Conservation (phyloP, 2,888 invertebrate species). For the Anoncus sp. region DNA sequence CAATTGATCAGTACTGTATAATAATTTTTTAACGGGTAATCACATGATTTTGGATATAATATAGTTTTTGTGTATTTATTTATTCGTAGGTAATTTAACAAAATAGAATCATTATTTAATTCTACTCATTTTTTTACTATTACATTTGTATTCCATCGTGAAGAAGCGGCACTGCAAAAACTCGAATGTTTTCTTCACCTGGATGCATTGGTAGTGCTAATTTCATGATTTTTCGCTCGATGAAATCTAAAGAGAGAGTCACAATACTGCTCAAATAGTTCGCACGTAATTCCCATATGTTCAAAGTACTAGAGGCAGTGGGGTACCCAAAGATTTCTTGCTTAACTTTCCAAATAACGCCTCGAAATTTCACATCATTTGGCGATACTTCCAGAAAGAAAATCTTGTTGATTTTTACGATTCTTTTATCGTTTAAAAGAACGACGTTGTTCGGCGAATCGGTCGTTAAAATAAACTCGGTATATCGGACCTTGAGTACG, state of each 20-base stretch:
- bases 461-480: conserved; percentile 12
- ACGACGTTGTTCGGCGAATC: conserved; percentile 34
- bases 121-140: neutral
- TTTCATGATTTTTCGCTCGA: conserved; percentile 18
- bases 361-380: conserved; percentile 13
- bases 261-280: neutral
- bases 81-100: too few species aligned
- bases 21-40: too few species aligned
- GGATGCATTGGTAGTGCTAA: neutral
- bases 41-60: too few species aligned
- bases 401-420: conserved; percentile 15
- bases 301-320: neutral
- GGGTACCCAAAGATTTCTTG: conserved; percentile 21
- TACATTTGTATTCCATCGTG: neutral
- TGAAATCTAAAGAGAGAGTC: conserved; percentile 1
- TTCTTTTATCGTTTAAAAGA: conserved; percentile 9
- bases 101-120: too few species aligned
- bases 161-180: conserved; percentile 18
- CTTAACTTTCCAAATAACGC: conserved; percentile 6
- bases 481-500: conserved; percentile 33
- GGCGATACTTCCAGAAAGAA: neutral
- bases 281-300: conserved; percentile 24
- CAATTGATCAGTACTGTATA: too few species aligned
- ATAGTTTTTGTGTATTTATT: conserved; percentile 11
- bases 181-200: neutral